Conservation (phyloP, 2,797 vertebrate species). For the Lacerta bilineata region DNA sequence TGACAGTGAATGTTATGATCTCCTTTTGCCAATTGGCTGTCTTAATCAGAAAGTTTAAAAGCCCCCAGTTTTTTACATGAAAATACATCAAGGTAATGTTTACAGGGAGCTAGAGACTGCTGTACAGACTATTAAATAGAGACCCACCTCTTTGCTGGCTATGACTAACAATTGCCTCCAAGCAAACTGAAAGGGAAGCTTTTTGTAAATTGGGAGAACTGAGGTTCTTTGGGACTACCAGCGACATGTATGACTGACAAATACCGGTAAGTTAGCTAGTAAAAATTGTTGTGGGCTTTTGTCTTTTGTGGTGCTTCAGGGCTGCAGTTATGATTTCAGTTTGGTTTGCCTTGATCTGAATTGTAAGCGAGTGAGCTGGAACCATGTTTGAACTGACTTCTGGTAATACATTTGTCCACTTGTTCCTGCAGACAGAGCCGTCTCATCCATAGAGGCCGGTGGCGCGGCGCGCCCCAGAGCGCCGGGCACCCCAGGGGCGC, state of each 20-base stretch:
- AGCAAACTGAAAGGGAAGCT: no score
- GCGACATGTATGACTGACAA: no score
- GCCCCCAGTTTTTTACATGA: neutral
- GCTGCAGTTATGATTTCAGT: neutral
- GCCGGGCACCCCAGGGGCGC: no score
- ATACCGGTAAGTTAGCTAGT: neutral
- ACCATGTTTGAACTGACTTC: neutral
- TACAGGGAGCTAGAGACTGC: neutral
- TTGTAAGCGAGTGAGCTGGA: neutral
- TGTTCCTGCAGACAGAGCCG: no score
- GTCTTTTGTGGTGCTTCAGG: neutral
- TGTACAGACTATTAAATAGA: neutral
- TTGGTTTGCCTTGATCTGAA: neutral
- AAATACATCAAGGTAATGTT: neutral
- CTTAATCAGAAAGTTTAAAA: conserved; percentile 8
- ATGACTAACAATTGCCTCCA: neutral
- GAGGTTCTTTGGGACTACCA: neutral
- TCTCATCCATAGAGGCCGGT: no score
- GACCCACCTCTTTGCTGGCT: neutral
- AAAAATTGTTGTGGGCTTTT: neutral
- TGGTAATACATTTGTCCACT: neutral
- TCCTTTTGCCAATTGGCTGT: neutral
- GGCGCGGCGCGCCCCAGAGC: no score
- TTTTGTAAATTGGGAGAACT: neutral
- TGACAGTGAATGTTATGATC: conserved; percentile 33